These are phyloP conservation scores for Phasia obesa DNA, from an alignment of 2,888 invertebrate species.

Conservation along the genomic window DNA sequence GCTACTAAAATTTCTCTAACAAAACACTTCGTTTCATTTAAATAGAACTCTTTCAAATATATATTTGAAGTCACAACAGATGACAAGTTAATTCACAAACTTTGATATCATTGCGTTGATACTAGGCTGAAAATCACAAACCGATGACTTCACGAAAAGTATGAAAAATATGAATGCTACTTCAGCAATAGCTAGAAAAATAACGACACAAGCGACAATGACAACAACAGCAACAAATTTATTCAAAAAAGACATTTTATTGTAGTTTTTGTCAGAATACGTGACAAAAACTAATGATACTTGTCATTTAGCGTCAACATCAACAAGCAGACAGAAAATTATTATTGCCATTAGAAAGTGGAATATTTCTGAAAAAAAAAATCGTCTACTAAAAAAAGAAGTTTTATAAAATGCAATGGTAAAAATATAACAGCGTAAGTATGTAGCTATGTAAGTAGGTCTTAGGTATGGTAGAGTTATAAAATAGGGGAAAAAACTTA, in stretches of 20 bases:
- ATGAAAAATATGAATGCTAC: constrained; percentile 28
- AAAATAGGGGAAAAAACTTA: constrained; percentile 1
- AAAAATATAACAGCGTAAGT: neutral
- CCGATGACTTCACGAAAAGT: constrained; percentile 21
- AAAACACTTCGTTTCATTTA: neutral
- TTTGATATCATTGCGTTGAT: constrained; percentile 60
- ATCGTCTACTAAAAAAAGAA: neutral
- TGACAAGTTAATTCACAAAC: constrained; percentile 56
- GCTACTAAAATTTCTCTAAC: neutral
- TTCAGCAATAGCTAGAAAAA: constrained; percentile 12
- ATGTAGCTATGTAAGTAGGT: neutral
- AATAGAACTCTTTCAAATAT: neutral
- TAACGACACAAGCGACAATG: neutral
- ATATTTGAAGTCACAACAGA: no score
- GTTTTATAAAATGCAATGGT: constrained; percentile 22
- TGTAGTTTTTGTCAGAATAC: constrained; percentile 49
- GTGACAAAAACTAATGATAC: constrained; percentile 57
- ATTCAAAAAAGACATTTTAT: neutral
- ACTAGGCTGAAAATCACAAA: constrained; percentile 45
- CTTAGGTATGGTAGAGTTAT: neutral
- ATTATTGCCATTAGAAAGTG: neutral
- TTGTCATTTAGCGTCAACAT: constrained; percentile 60
- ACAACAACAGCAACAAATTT: constrained; percentile 1
- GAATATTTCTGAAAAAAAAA: neutral
- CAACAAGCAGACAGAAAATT: constrained; percentile 12